phyloP scores from a whole-genome alignment of 2,797 vertebrate genomes.

The Takifugu rubripes region DNA sequence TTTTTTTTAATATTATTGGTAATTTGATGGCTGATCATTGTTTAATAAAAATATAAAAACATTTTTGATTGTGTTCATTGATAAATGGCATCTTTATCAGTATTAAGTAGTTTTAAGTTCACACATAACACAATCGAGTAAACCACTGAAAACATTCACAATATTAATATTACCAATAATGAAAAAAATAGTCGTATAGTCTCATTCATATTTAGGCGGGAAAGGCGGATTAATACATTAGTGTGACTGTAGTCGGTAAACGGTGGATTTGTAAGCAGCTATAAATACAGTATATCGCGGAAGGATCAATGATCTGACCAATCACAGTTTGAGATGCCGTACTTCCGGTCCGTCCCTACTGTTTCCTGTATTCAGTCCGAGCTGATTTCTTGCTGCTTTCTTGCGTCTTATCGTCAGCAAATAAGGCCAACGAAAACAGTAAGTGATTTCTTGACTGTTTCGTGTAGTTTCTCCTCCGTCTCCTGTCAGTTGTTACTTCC shows the following conservation, averaged over 20 bases:
- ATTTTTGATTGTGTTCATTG: neutral
- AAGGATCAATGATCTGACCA: conserved; percentile 8
- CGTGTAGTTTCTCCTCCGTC: accelerated
- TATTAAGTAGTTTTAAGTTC: neutral
- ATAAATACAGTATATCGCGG: neutral
- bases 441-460: neutral
- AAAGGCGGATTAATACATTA: too few species aligned
- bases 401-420: neutral
- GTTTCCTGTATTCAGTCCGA: neutral
- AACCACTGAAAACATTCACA: too few species aligned
- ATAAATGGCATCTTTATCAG: neutral
- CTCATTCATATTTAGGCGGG: too few species aligned
- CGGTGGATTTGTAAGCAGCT: too few species aligned
- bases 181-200: too few species aligned
- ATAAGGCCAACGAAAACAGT: conserved; percentile 11
- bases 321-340: conserved; percentile 14
- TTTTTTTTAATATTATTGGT: conserved; percentile 25
- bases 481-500: neutral
- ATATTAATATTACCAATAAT: too few species aligned
- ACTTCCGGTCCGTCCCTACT: neutral
- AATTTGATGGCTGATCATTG: conserved; percentile 11
- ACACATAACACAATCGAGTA: too few species aligned
- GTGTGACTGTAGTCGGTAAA: too few species aligned
- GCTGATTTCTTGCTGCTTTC: neutral
- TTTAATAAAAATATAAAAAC: conserved; percentile 50